Conservation (phyloP, 2,797 vertebrate genomes). For the Aphelocoma californica region DNA sequence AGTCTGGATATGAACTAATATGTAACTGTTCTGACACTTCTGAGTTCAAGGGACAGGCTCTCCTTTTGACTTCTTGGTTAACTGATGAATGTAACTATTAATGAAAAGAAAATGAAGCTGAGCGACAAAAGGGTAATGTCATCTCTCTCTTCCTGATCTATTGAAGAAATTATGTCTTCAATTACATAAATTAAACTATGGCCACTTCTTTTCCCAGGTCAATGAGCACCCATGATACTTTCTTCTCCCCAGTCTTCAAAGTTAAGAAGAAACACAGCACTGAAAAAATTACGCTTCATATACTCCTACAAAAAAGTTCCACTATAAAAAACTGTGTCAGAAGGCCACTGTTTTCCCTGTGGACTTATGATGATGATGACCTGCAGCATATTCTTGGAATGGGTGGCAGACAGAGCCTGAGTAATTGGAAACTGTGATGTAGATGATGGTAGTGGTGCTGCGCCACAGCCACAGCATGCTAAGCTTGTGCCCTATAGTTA, state of each 20-base stretch:
- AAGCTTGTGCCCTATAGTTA: background rate
- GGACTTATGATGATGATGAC: background rate
- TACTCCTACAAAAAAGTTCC: background rate
- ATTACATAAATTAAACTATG: background rate
- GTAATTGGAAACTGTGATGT: slow-evolving; percentile 31
- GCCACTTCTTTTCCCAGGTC: background rate
- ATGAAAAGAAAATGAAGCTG: slow-evolving; percentile 40
- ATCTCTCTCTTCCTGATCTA: background rate
- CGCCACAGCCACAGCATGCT: background rate
- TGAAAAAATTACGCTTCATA: background rate
- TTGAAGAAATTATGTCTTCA: slow-evolving; percentile 12
- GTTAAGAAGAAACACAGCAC: background rate
- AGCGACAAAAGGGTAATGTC: background rate
- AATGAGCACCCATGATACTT: background rate
- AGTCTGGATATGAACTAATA: slow-evolving; percentile 6
- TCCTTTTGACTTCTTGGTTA: background rate
- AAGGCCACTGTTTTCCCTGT: background rate
- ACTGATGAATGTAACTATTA: slow-evolving; percentile 19
- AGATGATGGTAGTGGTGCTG: background rate
- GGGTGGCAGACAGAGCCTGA: slow-evolving; percentile 13
- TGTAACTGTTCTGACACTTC: background rate
- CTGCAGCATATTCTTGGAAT: background rate
- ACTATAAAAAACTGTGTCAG: background rate
- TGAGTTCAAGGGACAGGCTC: slow-evolving; percentile 22
- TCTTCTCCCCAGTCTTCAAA: background rate